Percentiles rank a stretch among this genome's conserved stretches.
Evolutionary conservation across 2,113 vertebrate species (phyloP).

Genomic region (Larimichthys polyactis): DNA sequence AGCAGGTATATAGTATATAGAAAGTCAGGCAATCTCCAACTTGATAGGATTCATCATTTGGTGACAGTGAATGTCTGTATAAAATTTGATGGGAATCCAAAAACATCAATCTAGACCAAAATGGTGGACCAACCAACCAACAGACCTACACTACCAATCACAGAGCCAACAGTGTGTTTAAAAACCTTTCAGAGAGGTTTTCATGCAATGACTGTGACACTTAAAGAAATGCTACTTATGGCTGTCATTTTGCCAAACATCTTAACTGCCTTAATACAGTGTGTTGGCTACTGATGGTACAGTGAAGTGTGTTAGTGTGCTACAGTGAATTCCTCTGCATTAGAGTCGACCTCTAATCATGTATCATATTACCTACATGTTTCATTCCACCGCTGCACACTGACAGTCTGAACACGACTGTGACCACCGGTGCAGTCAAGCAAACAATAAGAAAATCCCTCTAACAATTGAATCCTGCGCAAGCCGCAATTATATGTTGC

Average conservation of each 20-base stretch:
- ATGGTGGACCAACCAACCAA: background rate
- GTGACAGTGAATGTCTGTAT: background rate
- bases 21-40: background rate
- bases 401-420: conserved; percentile 45
- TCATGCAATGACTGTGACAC: background rate
- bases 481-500: conserved; percentile 70
- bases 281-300: background rate
- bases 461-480: conserved; percentile 70
- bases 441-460: conserved; percentile 78
- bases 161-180: background rate
- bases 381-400: conserved; percentile 38
- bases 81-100: background rate
- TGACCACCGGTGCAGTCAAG: conserved; percentile 66
- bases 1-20: background rate
- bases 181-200: background rate
- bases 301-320: background rate
- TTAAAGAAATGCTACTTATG: conserved; percentile 9
- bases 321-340: conserved; percentile 30
- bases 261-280: background rate
- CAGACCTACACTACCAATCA: background rate
- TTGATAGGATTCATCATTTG: background rate
- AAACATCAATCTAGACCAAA: background rate
- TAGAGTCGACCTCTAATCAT: conserved; percentile 46
- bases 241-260: background rate
- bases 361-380: conserved; percentile 56